Percentiles rank a stretch among this genome's conserved stretches.
These are phyloP conservation scores for Hemicrepidius hirtus DNA, from an alignment of 2,888 invertebrate genomes.

Conservation along the genomic window DNA sequence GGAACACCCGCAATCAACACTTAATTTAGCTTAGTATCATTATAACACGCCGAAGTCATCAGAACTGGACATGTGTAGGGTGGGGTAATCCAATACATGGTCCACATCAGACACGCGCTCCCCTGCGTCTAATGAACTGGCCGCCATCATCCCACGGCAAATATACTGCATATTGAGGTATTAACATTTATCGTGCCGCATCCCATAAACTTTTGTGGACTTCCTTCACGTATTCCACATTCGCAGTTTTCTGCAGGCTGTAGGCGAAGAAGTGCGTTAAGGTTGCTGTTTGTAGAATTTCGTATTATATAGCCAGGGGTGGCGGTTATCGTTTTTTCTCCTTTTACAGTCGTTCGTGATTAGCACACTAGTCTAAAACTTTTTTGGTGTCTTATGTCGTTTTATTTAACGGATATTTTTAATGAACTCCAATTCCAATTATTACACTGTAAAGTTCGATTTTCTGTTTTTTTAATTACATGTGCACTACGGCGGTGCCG, in stretches of 20 bases:
- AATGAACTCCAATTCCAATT: no score
- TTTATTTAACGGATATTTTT: neutral
- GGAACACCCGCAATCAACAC: constrained; percentile 50
- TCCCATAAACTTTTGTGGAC: constrained; percentile 57
- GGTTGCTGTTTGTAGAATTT: constrained; percentile 27
- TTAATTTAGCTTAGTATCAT: constrained; percentile 55
- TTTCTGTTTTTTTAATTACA: no score
- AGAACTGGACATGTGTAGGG: constrained; percentile 53
- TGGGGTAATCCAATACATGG: constrained; percentile 50
- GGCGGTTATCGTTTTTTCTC: constrained; percentile 5
- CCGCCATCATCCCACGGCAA: constrained; percentile 66
- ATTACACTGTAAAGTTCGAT: no score
- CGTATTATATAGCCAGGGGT: constrained; percentile 25
- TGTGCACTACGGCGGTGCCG: no score
- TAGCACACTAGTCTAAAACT: constrained; percentile 5
- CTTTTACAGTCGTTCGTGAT: constrained; percentile 26
- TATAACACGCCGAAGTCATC: constrained; percentile 55
- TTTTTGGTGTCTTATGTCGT: neutral
- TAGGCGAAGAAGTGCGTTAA: constrained; percentile 28
- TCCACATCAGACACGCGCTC: constrained; percentile 48
- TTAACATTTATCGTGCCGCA: constrained; percentile 71
- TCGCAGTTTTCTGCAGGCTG: constrained; percentile 30
- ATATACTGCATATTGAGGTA: constrained; percentile 72
- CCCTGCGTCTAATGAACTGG: constrained; percentile 62
- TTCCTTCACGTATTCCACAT: constrained; percentile 51